These are phyloP conservation scores for Orchestes rusci DNA, from an alignment of 2,888 invertebrate species.

Conservation along the genomic window DNA sequence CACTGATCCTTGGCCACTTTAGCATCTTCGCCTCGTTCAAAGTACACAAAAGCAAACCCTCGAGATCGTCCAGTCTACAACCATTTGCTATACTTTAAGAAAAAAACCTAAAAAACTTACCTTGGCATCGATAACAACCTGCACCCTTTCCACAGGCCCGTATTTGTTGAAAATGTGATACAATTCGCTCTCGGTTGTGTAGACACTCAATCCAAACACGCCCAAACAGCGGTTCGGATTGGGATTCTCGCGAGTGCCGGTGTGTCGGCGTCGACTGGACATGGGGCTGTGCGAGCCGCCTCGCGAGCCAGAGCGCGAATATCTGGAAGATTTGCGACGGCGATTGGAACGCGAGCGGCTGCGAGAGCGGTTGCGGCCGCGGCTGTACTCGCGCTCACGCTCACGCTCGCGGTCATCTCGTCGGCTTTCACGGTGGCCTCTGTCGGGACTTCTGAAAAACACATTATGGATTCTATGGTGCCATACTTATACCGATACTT, in stretches of 20 bases:
- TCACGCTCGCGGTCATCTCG: constrained; percentile 43
- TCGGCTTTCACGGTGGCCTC: constrained; percentile 41
- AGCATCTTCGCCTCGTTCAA: constrained; percentile 79
- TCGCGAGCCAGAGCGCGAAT: constrained; percentile 57
- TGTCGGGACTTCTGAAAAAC: constrained; percentile 37
- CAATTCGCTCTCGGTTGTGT: constrained; percentile 87
- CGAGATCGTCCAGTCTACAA: constrained; percentile 81
- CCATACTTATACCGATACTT: too few species aligned
- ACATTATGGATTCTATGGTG: too few species aligned
- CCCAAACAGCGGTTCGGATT: constrained; percentile 85
- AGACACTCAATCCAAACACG: constrained; percentile 88
- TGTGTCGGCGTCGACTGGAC: constrained; percentile 72
- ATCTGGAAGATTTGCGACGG: constrained; percentile 49
- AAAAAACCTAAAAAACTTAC: constrained; percentile 50
- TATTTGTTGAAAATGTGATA: constrained; percentile 88
- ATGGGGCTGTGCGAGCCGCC: constrained; percentile 72
- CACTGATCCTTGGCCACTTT: constrained; percentile 91
- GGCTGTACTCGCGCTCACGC: constrained; percentile 28
- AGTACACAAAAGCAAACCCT: constrained; percentile 97
- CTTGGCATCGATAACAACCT: constrained; percentile 94
- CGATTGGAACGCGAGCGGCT: constrained; percentile 57
- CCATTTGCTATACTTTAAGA: too few species aligned
- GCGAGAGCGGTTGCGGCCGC: constrained; percentile 44
- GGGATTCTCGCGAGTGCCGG: constrained; percentile 79
- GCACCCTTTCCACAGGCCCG: constrained; percentile 86